phyloP scores from a whole-genome alignment of 2,113 vertebrate genomes.

The Grus americana region DNA sequence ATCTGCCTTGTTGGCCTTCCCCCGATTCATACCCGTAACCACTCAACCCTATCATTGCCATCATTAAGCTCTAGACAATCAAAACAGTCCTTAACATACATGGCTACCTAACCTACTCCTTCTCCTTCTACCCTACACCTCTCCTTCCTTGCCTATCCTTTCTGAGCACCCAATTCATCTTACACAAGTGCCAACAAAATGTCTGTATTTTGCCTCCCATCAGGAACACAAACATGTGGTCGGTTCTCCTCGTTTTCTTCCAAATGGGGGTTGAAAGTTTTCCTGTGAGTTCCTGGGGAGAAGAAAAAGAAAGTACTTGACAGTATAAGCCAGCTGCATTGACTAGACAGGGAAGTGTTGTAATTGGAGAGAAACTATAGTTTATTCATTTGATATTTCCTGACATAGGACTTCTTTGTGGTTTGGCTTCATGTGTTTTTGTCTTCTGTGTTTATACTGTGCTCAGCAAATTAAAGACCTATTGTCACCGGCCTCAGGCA shows the following conservation, averaged over 20 bases:
- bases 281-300: neutral
- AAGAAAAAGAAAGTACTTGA: neutral
- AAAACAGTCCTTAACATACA: too few species aligned
- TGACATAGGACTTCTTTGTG: neutral
- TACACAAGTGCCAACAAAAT: neutral
- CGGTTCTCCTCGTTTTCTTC: neutral
- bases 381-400: neutral
- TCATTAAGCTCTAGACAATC: too few species aligned
- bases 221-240: neutral
- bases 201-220: neutral
- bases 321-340: neutral
- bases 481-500: neutral
- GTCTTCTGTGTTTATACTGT: neutral
- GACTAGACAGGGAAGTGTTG: neutral
- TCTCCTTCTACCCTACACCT: too few species aligned
- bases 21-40: too few species aligned
- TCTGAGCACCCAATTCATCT: neutral
- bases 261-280: neutral
- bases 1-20: too few species aligned
- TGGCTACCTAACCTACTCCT: too few species aligned
- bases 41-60: too few species aligned
- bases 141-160: too few species aligned
- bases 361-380: neutral
- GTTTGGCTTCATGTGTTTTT: neutral
- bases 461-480: neutral